Evolutionary conservation across 2,888 invertebrate species (phyloP).

Genomic region (Xiphydria camelus): DNA sequence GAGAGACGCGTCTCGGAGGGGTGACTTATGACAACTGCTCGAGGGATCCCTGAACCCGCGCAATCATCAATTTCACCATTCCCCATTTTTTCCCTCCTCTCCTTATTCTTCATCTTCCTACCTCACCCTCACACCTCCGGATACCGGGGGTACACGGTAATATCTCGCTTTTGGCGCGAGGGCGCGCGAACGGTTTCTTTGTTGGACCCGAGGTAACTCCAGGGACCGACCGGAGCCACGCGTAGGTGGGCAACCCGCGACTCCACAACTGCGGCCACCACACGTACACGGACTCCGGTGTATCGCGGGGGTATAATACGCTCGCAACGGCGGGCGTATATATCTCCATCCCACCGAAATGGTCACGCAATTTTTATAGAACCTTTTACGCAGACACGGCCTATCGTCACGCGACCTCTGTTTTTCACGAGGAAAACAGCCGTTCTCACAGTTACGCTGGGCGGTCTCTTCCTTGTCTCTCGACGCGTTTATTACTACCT

Average conservation of each 20-base stretch:
- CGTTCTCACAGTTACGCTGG: background rate
- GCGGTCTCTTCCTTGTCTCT: background rate
- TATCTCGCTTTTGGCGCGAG: slow-evolving; percentile 22
- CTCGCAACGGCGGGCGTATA: too few species aligned
- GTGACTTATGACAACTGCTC: slow-evolving; percentile 36
- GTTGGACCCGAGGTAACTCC: too few species aligned
- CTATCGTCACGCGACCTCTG: slow-evolving; percentile 2
- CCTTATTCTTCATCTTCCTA: slow-evolving; percentile 5
- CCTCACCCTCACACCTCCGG: too few species aligned
- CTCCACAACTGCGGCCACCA: too few species aligned
- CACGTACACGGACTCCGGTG: too few species aligned
- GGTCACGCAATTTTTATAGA: slow-evolving; percentile 1
- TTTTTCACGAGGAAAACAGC: too few species aligned
- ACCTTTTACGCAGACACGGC: background rate
- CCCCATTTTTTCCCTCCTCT: slow-evolving; percentile 13
- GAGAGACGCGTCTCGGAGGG: slow-evolving; percentile 9
- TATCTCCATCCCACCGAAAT: background rate
- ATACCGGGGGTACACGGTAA: too few species aligned
- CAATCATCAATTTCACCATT: slow-evolving; percentile 34
- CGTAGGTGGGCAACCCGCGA: too few species aligned
- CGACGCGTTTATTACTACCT: too few species aligned
- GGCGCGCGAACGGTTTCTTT: background rate
- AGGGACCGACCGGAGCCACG: too few species aligned
- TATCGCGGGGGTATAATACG: too few species aligned
- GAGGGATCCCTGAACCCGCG: slow-evolving; percentile 26